A percentile compares a stretch with the other conserved stretches of the same genome.
Evolutionary conservation across 2,797 vertebrate species (phyloP).

Genomic region (Botia kubotai): DNA sequence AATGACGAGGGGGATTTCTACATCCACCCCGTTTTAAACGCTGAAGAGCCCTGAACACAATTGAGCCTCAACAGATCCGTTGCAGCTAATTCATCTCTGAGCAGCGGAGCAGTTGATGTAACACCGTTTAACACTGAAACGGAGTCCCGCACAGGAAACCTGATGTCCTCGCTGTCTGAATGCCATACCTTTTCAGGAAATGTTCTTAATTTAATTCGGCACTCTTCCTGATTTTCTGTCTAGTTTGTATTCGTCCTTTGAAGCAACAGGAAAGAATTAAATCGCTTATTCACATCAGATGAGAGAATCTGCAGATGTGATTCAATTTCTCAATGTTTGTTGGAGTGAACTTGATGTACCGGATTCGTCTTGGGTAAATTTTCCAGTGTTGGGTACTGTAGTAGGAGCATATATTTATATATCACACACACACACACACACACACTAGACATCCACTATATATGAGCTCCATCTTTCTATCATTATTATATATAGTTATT

Average conservation of each 20-base stretch:
- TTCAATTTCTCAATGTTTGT: background rate
- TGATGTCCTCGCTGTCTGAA: conserved; percentile 6
- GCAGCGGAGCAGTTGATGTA: conserved; percentile 7
- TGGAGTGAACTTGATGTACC: background rate
- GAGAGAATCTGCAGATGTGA: conserved; percentile 6
- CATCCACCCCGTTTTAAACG: too few relatives aligned
- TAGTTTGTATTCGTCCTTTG: conserved; percentile 27
- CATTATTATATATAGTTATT: too few relatives aligned
- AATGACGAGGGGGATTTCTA: too few relatives aligned
- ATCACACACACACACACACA: too few relatives aligned
- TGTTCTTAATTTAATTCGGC: conserved; percentile 14
- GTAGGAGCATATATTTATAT: too few relatives aligned
- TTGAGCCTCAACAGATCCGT: conserved; percentile 18
- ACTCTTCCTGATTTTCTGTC: conserved; percentile 11
- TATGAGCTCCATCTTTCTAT: too few relatives aligned
- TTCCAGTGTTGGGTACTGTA: background rate
- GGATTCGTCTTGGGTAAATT: background rate
- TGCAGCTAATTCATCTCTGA: background rate
- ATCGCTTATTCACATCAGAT: conserved; percentile 19
- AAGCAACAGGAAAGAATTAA: conserved; percentile 10
- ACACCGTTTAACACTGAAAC: conserved; percentile 33
- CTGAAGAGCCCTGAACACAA: background rate
- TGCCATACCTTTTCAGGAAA: conserved; percentile 33
- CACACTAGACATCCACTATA: too few relatives aligned
- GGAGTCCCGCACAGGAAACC: conserved; percentile 15